Evolutionary conservation across 2,888 invertebrate genomes (phyloP).

Genomic region (Folsomia manolachei): DNA sequence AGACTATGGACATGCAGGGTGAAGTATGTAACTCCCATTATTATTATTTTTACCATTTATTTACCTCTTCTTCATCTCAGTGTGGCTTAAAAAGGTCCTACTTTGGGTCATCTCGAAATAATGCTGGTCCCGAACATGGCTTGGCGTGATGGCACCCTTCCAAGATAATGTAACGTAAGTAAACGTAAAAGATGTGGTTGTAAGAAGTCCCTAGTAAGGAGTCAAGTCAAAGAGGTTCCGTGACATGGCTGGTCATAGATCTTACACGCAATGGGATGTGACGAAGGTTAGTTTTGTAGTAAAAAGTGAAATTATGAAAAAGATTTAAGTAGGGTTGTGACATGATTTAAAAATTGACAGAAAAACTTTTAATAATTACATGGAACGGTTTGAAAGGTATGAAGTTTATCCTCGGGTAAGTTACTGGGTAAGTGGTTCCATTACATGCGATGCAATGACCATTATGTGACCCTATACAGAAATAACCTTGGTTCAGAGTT

Average conservation of each 20-base stretch:
- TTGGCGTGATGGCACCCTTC: background rate
- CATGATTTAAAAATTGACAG: background rate
- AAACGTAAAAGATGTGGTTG: background rate
- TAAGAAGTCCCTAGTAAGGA: background rate
- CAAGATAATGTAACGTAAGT: too few species aligned
- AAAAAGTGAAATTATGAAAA: background rate
- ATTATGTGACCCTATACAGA: too few species aligned
- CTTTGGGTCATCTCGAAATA: too few species aligned
- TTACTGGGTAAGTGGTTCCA: too few species aligned
- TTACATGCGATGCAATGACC: too few species aligned
- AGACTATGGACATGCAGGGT: background rate
- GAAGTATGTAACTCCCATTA: constrained; percentile 2
- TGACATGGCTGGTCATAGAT: background rate
- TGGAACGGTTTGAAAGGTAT: too few species aligned
- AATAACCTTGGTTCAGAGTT: background rate
- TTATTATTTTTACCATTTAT: constrained; percentile 7
- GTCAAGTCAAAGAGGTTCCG: too few species aligned
- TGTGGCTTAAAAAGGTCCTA: too few species aligned
- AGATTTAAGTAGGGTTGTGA: background rate
- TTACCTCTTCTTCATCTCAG: background rate
- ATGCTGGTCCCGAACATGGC: background rate
- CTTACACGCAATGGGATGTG: background rate
- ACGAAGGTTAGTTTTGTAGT: background rate
- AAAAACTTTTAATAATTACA: background rate
- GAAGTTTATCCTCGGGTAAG: too few species aligned